These are phyloP conservation scores for Drosophila nebulosa DNA, from an alignment of 1,140 invertebrate species.

Conservation along the genomic window DNA sequence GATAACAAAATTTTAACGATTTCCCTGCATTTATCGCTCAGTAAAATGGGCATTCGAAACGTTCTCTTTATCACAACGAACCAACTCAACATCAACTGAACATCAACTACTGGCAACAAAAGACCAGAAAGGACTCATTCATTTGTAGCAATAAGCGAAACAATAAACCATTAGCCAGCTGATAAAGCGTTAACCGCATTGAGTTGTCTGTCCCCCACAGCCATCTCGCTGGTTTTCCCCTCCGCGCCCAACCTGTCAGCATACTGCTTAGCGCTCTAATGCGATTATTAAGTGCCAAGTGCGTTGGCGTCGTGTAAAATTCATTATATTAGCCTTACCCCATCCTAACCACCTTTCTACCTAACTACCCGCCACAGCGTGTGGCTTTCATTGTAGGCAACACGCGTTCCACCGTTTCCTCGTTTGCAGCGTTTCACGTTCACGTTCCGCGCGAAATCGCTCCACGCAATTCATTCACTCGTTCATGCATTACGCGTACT, in stretches of 20 bases:
- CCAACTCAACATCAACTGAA: constrained; percentile 14
- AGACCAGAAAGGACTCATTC: constrained; percentile 5
- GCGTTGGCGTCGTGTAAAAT: constrained; percentile 70
- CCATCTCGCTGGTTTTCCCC: neutral
- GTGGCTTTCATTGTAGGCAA: constrained; percentile 21
- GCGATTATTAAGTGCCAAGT: constrained; percentile 77
- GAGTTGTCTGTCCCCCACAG: neutral
- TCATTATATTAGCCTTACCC: constrained; percentile 64
- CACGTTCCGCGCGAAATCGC: neutral
- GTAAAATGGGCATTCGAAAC: neutral
- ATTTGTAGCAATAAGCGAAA: constrained; percentile 71
- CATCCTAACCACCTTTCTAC: constrained; percentile 34
- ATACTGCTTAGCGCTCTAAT: constrained; percentile 70
- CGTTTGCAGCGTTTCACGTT: constrained; percentile 8
- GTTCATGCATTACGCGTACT: constrained; percentile 73
- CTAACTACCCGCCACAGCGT: constrained; percentile 7
- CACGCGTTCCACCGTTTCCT: neutral
- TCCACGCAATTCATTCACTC: constrained; percentile 24
- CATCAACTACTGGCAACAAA: constrained; percentile 21
- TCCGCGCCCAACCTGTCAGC: constrained; percentile 38
- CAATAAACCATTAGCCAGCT: constrained; percentile 68
- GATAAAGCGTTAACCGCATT: constrained; percentile 46
- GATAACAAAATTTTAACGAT: neutral
- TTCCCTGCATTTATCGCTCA: neutral
- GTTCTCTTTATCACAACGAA: constrained; percentile 15